Evolutionary conservation across 2,888 invertebrate genomes (phyloP).

Genomic region (Bugulina stolonifera): DNA sequence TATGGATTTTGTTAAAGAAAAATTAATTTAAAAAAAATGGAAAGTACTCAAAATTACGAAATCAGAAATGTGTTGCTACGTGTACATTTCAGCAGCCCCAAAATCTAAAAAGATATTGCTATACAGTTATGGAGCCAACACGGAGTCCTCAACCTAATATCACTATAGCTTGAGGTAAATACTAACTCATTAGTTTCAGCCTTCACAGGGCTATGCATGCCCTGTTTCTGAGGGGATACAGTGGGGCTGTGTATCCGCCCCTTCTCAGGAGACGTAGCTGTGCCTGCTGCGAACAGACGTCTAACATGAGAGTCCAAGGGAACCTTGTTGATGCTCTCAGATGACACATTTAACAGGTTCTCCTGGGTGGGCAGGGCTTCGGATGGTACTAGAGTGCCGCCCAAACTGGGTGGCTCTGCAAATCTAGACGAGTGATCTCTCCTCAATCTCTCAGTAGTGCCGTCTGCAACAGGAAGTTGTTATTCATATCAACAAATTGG

Average conservation of each 20-base stretch:
- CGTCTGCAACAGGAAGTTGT: slow-evolving; percentile 6
- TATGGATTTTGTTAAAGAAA: no score
- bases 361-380: slow-evolving; percentile 2
- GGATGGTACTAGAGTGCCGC: not conserved
- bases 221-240: not conserved
- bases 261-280: not conserved
- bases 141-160: no score
- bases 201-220: not conserved
- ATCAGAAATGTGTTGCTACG: no score
- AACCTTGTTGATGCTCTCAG: not conserved
- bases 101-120: no score
- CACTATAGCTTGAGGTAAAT: no score
- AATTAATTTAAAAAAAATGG: no score
- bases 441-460: slow-evolving; percentile 1
- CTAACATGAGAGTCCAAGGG: not conserved
- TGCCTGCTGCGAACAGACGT: not conserved
- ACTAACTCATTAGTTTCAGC: not conserved
- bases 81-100: no score
- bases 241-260: slow-evolving; percentile 7
- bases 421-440: not conserved
- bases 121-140: no score
- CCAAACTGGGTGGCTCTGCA: slow-evolving; percentile 1
- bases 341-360: slow-evolving; percentile 3
- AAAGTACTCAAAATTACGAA: no score
- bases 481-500: no score